Conservation (phyloP, 1,140 invertebrate species). For the Vanessa tameamea region DNA sequence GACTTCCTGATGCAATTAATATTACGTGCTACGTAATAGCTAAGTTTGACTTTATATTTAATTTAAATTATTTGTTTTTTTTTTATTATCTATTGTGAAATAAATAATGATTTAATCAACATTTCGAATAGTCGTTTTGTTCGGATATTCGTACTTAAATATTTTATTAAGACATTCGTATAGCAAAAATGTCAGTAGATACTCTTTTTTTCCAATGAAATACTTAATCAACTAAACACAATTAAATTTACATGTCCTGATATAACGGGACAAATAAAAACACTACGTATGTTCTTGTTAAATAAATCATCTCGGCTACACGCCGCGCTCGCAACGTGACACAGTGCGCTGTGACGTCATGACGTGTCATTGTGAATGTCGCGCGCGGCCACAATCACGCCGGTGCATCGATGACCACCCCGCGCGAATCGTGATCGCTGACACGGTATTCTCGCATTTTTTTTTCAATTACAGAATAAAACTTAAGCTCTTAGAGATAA, state of each 20-base stretch:
- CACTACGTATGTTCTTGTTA: not conserved
- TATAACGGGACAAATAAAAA: no score
- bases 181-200: no score
- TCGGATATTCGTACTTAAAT: no score
- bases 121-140: no score
- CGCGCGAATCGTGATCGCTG: conserved; percentile 3
- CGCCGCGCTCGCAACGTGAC: conserved; percentile 8
- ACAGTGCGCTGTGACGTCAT: not conserved
- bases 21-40: not conserved
- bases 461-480: conserved; percentile 5
- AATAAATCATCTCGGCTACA: conserved; percentile 1
- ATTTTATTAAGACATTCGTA: no score
- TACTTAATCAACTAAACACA: no score
- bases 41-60: not conserved
- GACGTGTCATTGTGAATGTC: conserved; percentile 15
- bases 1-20: conserved; percentile 24
- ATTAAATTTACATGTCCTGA: no score
- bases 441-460: conserved; percentile 1
- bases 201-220: no score
- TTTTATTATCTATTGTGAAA: not conserved
- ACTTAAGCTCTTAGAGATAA: not conserved
- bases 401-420: conserved; percentile 18
- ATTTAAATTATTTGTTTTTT: not conserved
- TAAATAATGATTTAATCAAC: not conserved
- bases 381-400: not conserved